phyloP scores from a whole-genome alignment of 2,113 vertebrate species.

The Centropristis striata region DNA sequence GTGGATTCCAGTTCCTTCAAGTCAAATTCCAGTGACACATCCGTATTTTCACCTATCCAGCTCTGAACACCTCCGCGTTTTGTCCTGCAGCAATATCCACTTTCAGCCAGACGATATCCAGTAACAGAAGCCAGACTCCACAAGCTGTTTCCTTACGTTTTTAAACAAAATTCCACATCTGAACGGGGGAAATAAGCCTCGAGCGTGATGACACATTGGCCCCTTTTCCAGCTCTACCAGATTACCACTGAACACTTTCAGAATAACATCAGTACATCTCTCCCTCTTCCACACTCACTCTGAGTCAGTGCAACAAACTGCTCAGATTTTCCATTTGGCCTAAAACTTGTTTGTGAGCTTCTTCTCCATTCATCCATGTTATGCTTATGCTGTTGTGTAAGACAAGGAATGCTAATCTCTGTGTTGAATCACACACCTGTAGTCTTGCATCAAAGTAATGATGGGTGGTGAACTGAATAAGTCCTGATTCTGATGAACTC shows the following conservation, averaged over 20 bases:
- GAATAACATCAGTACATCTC: not conserved
- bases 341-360: constrained; percentile 23
- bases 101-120: not conserved
- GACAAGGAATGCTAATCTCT: not conserved
- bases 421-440: not conserved
- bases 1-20: constrained; percentile 30
- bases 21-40: constrained; percentile 4
- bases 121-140: constrained; percentile 1
- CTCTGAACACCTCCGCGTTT: not conserved
- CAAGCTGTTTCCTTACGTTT: not conserved
- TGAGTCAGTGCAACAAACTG: constrained; percentile 28
- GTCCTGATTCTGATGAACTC: not conserved
- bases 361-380: not conserved
- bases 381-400: constrained; percentile 3
- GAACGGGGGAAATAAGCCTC: constrained; percentile 1
- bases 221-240: constrained; percentile 18
- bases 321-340: constrained; percentile 48
- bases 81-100: not conserved
- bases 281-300: not conserved
- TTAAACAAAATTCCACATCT: constrained; percentile 9
- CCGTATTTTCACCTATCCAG: not conserved
- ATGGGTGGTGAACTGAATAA: not conserved
- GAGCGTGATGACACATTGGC: constrained; percentile 24
- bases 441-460: not conserved
- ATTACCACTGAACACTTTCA: not conserved